These are phyloP conservation scores for Penaeus monodon DNA, from an alignment of 2,888 invertebrate genomes.

Conservation along the genomic window DNA sequence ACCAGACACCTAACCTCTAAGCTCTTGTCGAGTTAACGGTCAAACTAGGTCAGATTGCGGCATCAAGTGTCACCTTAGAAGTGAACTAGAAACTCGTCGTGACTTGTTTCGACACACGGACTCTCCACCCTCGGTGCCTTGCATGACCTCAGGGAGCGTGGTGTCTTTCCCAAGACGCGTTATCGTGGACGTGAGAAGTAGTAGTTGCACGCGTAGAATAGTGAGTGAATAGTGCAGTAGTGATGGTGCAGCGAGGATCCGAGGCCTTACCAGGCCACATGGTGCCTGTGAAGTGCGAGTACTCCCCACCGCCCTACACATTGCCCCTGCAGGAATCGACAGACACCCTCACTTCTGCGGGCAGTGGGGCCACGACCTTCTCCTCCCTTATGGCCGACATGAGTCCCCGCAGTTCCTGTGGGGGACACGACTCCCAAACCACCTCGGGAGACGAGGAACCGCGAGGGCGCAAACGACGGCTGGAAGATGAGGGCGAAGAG, in stretches of 20 bases:
- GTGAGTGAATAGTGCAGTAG: neutral
- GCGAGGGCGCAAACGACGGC: slow-evolving; percentile 39
- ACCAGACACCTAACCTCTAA: too few relatives aligned
- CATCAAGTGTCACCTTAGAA: too few relatives aligned
- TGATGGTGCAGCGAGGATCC: slow-evolving; percentile 40
- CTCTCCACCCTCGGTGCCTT: too few relatives aligned
- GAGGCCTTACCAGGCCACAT: slow-evolving; percentile 35
- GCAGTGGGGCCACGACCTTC: slow-evolving; percentile 21
- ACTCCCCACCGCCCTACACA: slow-evolving; percentile 49
- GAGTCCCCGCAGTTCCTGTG: slow-evolving; percentile 49
- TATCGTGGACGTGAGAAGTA: too few relatives aligned
- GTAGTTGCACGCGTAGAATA: too few relatives aligned
- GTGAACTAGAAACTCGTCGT: too few relatives aligned
- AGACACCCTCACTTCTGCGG: neutral
- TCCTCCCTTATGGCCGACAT: slow-evolving; percentile 47
- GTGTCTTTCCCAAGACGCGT: too few relatives aligned
- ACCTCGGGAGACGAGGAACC: slow-evolving; percentile 50
- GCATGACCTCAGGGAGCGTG: too few relatives aligned
- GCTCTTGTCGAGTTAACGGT: too few relatives aligned
- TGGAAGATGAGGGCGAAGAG: slow-evolving; percentile 51
- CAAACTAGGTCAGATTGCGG: too few relatives aligned
- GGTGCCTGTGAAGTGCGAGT: slow-evolving; percentile 53
- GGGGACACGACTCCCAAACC: slow-evolving; percentile 25
- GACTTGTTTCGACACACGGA: too few relatives aligned
- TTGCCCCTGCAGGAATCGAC: slow-evolving; percentile 46